These are phyloP conservation scores for Ischnura elegans DNA, from an alignment of 2,888 invertebrate genomes.

Conservation along the genomic window DNA sequence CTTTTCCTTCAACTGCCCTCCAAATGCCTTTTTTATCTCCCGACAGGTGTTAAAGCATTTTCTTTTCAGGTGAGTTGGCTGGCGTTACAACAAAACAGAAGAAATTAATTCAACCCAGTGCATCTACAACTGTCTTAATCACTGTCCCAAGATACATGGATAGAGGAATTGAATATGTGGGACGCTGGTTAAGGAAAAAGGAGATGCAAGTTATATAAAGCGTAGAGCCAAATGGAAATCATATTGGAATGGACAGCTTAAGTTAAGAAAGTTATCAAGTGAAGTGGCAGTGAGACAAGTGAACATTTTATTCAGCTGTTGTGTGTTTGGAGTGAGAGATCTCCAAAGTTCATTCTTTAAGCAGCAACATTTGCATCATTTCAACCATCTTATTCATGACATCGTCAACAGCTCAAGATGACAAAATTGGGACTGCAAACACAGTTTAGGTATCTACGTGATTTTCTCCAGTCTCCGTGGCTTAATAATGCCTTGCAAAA, in stretches of 20 bases:
- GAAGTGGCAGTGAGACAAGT: conserved; percentile 19
- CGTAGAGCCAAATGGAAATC: conserved; percentile 27
- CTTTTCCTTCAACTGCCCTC: conserved; percentile 64
- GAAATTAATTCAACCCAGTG: conserved; percentile 24
- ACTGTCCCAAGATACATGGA: conserved; percentile 53
- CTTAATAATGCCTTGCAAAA: conserved; percentile 21
- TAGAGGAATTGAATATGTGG: conserved; percentile 58
- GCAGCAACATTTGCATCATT: background rate
- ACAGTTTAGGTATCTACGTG: background rate
- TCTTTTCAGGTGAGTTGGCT: conserved; percentile 67
- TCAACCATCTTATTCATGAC: background rate
- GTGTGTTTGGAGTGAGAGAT: background rate
- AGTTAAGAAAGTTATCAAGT: background rate
- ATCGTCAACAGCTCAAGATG: background rate
- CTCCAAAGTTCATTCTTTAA: conserved; percentile 24
- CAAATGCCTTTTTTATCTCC: conserved; percentile 47
- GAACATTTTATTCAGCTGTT: background rate
- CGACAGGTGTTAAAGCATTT: conserved; percentile 65
- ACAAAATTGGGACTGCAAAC: background rate
- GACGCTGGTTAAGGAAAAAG: conserved; percentile 64
- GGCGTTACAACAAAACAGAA: conserved; percentile 62
- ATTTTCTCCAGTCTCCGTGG: background rate
- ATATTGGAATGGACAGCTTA: conserved; percentile 19
- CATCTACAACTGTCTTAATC: conserved; percentile 57
- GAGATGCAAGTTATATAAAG: conserved; percentile 49